These are phyloP conservation scores for Elymnias hypermnestra DNA, from an alignment of 1,140 invertebrate genomes.

Conservation along the genomic window DNA sequence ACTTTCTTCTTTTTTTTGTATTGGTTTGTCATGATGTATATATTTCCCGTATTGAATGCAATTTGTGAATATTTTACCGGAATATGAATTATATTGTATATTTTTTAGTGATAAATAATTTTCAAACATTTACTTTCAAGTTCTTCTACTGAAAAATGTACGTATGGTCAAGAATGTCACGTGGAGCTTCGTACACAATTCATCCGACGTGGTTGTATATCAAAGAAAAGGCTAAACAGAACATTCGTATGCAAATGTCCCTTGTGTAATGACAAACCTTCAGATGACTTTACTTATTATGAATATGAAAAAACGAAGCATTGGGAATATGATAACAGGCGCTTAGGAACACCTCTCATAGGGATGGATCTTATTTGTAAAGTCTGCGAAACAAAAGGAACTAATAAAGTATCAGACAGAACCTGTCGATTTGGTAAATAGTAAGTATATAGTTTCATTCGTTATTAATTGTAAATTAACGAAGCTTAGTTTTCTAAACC, in stretches of 20 bases:
- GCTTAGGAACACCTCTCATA: constrained; percentile 26
- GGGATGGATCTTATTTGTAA: constrained; percentile 41
- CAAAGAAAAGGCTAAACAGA: constrained; percentile 33
- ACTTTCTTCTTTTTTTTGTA: too few relatives aligned
- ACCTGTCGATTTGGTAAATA: constrained; percentile 34
- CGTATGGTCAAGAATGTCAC: constrained; percentile 30
- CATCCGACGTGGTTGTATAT: constrained; percentile 47
- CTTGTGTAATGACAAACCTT: constrained; percentile 54
- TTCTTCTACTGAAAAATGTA: constrained; percentile 22
- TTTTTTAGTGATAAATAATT: not conserved
- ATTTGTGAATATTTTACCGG: not conserved
- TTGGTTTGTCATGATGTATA: too few relatives aligned
- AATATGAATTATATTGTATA: not conserved
- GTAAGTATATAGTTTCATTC: constrained; percentile 28
- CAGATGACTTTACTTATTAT: constrained; percentile 38
- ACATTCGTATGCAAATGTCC: constrained; percentile 55
- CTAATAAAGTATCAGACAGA: constrained; percentile 27
- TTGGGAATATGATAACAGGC: constrained; percentile 48
- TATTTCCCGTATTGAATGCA: too few relatives aligned
- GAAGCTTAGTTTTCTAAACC: constrained; percentile 12
- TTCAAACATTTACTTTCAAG: constrained; percentile 5
- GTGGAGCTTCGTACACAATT: constrained; percentile 42
- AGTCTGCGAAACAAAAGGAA: constrained; percentile 41
- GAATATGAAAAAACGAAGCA: constrained; percentile 40
- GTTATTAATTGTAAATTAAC: constrained; percentile 5